These are phyloP conservation scores for Hoplias malabaricus DNA, from an alignment of 2,113 vertebrate species.

Conservation along the genomic window DNA sequence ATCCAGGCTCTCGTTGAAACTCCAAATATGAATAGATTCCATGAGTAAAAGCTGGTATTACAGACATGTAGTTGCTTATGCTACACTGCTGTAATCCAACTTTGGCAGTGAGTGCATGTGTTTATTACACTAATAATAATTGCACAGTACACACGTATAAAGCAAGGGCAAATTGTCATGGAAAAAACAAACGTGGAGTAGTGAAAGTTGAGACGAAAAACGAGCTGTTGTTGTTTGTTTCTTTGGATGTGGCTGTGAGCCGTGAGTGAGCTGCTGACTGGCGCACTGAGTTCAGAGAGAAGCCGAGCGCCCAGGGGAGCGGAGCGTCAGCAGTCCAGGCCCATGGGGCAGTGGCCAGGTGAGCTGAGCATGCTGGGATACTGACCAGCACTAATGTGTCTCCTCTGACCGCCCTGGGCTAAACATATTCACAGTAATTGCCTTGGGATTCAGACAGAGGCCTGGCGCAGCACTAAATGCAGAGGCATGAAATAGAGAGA, in stretches of 20 bases:
- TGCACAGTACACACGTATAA: no score
- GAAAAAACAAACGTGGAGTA: neutral
- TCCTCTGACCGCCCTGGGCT: constrained; percentile 48
- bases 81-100: no score
- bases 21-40: no score
- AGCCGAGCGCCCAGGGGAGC: constrained; percentile 11
- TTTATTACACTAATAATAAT: no score
- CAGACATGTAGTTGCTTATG: no score
- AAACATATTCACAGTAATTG: constrained; percentile 48
- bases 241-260: constrained; percentile 27
- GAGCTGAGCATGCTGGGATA: constrained; percentile 52
- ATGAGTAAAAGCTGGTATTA: no score
- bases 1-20: no score
- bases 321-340: constrained; percentile 25
- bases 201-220: neutral
- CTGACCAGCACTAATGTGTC: constrained; percentile 53
- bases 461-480: constrained; percentile 38
- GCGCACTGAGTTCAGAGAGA: constrained; percentile 29
- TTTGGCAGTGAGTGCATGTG: no score
- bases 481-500: neutral
- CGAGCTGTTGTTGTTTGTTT: constrained; percentile 14
- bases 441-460: constrained; percentile 38
- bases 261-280: constrained; percentile 42
- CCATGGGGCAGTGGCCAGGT: constrained; percentile 44
- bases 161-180: no score